A percentile compares a stretch with the other conserved stretches of the same genome.
phyloP scores from a whole-genome alignment of 2,113 vertebrate species.

The Paracanthobrama guichenoti region DNA sequence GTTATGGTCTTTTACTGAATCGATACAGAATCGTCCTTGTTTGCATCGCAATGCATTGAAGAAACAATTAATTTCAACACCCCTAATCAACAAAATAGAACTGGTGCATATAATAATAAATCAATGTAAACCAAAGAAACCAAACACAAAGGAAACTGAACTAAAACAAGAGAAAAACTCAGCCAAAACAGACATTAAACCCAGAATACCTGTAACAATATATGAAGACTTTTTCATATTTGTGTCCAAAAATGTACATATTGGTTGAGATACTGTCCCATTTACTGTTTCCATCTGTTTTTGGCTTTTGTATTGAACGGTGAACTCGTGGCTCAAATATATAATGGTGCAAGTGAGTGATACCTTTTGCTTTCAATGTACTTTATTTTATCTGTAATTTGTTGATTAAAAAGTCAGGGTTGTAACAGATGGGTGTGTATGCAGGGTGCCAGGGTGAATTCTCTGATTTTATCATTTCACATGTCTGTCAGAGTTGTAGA shows the following conservation, averaged over 20 bases:
- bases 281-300: neutral
- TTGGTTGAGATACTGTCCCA: neutral
- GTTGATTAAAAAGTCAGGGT: conserved; percentile 18
- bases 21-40: too few relatives aligned
- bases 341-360: neutral
- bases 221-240: neutral
- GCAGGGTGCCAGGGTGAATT: neutral
- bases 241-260: neutral
- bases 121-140: too few relatives aligned
- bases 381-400: conserved; percentile 23
- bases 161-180: too few relatives aligned
- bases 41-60: too few relatives aligned
- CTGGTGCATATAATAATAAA: too few relatives aligned
- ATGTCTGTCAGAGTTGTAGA: conserved; percentile 22
- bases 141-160: too few relatives aligned
- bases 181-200: too few relatives aligned
- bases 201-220: neutral
- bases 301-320: neutral
- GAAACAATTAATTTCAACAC: too few relatives aligned
- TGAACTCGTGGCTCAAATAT: neutral
- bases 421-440: conserved; percentile 18
- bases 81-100: too few relatives aligned
- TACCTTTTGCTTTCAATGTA: neutral
- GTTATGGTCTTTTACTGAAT: too few relatives aligned
- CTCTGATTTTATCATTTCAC: neutral